phyloP scores from a whole-genome alignment of 2,113 vertebrate genomes.

The Saguinus imperator region DNA sequence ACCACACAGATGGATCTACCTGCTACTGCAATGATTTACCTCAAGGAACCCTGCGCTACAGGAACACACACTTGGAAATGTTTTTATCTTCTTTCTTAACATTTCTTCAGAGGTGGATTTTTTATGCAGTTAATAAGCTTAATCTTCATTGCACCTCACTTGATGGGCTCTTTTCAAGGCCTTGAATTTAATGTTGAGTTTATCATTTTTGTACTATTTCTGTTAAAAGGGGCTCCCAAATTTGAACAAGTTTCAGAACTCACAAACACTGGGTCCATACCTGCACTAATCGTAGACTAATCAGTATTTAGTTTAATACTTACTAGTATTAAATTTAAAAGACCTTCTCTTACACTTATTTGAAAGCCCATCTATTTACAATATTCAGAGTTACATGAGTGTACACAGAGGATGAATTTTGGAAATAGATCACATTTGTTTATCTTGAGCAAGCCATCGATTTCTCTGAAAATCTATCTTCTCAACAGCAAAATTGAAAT shows the following conservation, averaged over 20 bases:
- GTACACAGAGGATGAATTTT: not conserved
- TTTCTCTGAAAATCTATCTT: not conserved
- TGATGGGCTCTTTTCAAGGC: not conserved
- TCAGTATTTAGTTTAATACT: not conserved
- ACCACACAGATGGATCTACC: fast-evolving
- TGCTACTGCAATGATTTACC: not conserved
- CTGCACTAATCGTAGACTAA: not conserved
- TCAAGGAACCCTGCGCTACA: not conserved
- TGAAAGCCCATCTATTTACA: not conserved
- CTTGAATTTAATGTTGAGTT: not conserved
- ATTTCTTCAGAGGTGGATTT: not conserved
- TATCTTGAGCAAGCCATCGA: not conserved
- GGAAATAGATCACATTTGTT: not conserved
- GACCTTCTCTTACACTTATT: not conserved
- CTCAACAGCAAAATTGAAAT: not conserved
- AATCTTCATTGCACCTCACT: not conserved
- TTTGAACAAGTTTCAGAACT: not conserved
- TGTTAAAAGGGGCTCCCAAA: not conserved
- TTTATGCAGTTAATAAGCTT: not conserved
- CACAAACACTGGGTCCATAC: not conserved
- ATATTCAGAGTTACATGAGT: not conserved
- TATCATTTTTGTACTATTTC: not conserved
- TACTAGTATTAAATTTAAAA: not conserved
- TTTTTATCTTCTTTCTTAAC: not conserved
- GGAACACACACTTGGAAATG: not conserved